Evolutionary conservation across 2,888 invertebrate genomes (phyloP).

Genomic region (Atethmia centrago): DNA sequence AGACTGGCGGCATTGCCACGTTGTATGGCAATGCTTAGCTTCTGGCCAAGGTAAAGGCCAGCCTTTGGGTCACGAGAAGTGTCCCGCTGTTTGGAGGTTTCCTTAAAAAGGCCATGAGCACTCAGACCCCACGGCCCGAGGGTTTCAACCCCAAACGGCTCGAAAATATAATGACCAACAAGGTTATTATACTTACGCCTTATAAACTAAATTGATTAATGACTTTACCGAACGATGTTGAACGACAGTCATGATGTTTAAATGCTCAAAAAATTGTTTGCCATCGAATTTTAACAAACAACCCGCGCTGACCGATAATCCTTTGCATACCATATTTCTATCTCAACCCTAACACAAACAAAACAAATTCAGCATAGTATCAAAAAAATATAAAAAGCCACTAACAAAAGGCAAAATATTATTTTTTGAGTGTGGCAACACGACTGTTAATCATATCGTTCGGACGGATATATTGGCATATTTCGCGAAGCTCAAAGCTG

Average conservation of each 20-base stretch:
- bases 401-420: constrained; percentile 62
- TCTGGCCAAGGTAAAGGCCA: too few relatives aligned
- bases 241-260: too few relatives aligned
- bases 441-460: constrained; percentile 68
- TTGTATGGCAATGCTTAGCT: too few relatives aligned
- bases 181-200: too few relatives aligned
- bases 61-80: too few relatives aligned
- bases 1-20: too few relatives aligned
- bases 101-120: too few relatives aligned
- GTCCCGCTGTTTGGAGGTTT: too few relatives aligned
- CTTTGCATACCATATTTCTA: constrained; percentile 26
- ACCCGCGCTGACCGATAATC: not conserved
- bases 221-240: not conserved
- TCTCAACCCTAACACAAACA: constrained; percentile 5
- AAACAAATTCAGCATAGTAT: constrained; percentile 38
- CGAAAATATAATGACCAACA: too few relatives aligned
- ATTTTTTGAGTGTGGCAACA: constrained; percentile 68
- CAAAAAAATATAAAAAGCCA: constrained; percentile 39
- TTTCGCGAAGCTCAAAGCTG: constrained; percentile 67
- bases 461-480: constrained; percentile 70
- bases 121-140: too few relatives aligned
- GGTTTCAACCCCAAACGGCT: too few relatives aligned
- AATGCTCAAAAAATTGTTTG: not conserved
- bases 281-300: constrained; percentile 2
- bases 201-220: constrained; percentile 3